These are phyloP conservation scores for Phainopepla nitens DNA, from an alignment of 2,113 vertebrate genomes.

Conservation along the genomic window DNA sequence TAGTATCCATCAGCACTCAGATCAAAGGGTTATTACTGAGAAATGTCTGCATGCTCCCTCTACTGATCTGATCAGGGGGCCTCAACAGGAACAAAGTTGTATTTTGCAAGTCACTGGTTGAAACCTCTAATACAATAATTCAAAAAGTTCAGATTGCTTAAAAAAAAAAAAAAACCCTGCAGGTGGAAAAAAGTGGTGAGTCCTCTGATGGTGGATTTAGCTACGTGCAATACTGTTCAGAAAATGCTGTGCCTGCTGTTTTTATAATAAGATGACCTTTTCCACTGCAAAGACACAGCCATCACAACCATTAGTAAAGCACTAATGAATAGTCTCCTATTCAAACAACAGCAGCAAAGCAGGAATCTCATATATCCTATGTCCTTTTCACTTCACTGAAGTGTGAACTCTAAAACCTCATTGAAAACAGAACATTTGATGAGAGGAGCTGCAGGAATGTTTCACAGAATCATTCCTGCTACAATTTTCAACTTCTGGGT, in stretches of 20 bases:
- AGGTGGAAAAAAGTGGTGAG: not conserved
- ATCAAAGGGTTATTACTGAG: not conserved
- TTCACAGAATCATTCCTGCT: not conserved
- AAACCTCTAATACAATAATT: not conserved
- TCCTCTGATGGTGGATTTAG: not conserved
- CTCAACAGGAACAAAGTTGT: not conserved
- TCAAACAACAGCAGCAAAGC: slow-evolving; percentile 5
- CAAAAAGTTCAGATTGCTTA: not conserved
- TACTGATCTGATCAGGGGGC: not conserved
- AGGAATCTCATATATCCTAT: not conserved
- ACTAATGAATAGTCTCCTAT: slow-evolving; percentile 22
- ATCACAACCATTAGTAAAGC: slow-evolving; percentile 18
- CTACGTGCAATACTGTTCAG: not conserved
- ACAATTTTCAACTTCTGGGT: not conserved
- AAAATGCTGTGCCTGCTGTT: slow-evolving; percentile 41
- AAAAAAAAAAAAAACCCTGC: not conserved
- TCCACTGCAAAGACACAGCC: not conserved
- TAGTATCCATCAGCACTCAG: not conserved
- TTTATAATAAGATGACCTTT: slow-evolving; percentile 40
- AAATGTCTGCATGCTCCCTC: not conserved
- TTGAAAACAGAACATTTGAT: not conserved
- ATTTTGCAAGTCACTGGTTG: not conserved
- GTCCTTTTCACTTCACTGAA: not conserved
- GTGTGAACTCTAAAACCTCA: not conserved
- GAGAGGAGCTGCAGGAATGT: not conserved